These are phyloP conservation scores for Cyanistes caeruleus DNA, from an alignment of 2,113 vertebrate species.

Conservation along the genomic window DNA sequence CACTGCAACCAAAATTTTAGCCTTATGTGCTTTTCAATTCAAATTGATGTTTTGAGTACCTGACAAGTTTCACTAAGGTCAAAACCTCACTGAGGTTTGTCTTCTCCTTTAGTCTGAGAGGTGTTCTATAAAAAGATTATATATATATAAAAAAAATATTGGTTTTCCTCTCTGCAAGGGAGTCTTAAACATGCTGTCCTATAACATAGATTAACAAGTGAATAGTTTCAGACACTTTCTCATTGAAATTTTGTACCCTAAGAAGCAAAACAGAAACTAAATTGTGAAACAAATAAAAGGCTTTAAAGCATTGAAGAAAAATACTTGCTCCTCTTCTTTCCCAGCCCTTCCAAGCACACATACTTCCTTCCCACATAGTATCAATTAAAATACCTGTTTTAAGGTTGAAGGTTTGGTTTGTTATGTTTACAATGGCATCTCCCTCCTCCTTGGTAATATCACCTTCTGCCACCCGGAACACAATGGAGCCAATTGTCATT, in stretches of 20 bases:
- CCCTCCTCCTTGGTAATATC: slow-evolving; percentile 84
- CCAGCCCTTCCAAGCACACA: not conserved
- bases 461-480: slow-evolving; percentile 77
- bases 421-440: slow-evolving; percentile 88
- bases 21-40: not conserved
- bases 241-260: not conserved
- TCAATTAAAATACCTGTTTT: slow-evolving; percentile 78
- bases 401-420: slow-evolving; percentile 78
- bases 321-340: not conserved
- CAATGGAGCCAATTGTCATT: slow-evolving; percentile 78
- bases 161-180: not conserved
- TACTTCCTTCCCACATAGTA: not conserved
- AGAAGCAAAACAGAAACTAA: not conserved
- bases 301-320: not conserved
- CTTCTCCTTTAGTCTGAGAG: not conserved
- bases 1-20: not conserved
- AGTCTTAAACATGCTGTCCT: not conserved
- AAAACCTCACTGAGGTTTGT: not conserved
- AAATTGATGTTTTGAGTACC: not conserved
- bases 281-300: not conserved
- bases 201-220: not conserved
- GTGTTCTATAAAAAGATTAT: not conserved
- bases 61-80: not conserved
- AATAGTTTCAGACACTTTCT: not conserved
- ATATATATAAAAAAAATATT: too few relatives aligned